These are phyloP conservation scores for Sminthurides aquaticus DNA, from an alignment of 2,888 invertebrate genomes.

Conservation along the genomic window DNA sequence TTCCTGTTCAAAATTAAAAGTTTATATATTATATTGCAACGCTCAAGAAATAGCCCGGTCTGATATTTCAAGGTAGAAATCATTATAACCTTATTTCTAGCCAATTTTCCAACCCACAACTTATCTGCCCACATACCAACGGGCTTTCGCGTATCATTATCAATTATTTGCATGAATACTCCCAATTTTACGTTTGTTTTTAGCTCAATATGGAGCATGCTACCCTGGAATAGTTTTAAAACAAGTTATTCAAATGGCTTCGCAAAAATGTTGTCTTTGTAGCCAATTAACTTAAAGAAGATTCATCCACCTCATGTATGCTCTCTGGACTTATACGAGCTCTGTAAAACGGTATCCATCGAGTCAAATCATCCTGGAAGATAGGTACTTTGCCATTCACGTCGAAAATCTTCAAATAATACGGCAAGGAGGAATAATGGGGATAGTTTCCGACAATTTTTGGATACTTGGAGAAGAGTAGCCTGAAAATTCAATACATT, in stretches of 20 bases:
- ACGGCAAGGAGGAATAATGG: conserved; percentile 4
- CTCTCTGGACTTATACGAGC: neutral
- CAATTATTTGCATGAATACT: neutral
- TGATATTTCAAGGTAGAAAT: no score
- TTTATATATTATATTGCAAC: no score
- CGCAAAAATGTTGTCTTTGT: no score
- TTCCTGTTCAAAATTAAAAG: neutral
- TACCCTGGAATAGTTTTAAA: conserved; percentile 9
- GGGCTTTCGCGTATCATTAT: conserved; percentile 7
- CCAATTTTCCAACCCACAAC: conserved; percentile 2
- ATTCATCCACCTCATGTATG: no score
- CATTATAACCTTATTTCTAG: conserved; percentile 5
- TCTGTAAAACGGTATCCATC: conserved; percentile 14
- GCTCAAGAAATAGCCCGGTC: no score
- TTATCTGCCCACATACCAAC: neutral
- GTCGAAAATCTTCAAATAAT: conserved; percentile 7
- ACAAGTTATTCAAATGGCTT: no score
- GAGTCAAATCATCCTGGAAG: neutral
- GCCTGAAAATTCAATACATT: neutral
- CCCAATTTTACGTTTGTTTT: conserved; percentile 7
- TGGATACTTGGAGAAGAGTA: neutral
- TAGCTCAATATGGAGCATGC: neutral
- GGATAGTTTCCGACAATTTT: neutral
- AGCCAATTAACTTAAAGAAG: no score
- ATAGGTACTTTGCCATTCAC: neutral